Evolutionary conservation across 2,888 invertebrate species (phyloP).

Genomic region (Dinocampus coccinellae): DNA sequence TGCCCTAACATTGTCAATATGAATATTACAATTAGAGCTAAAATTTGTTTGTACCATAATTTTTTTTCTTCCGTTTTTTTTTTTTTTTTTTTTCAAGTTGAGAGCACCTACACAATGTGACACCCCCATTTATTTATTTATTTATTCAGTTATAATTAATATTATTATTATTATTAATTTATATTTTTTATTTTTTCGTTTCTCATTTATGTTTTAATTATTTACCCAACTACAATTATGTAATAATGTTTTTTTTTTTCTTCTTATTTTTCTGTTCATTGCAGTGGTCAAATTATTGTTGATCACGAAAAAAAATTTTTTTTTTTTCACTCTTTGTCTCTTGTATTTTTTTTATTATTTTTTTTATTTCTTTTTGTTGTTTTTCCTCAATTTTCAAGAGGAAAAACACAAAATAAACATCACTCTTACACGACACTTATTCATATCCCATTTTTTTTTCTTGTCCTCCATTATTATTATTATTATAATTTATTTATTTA

Average conservation of each 20-base stretch:
- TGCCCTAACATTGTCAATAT: slow-evolving; percentile 55
- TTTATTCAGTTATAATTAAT: no score
- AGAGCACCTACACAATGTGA: slow-evolving; percentile 59
- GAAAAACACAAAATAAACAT: no score
- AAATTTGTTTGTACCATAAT: slow-evolving; percentile 68
- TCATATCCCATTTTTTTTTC: slow-evolving; percentile 30
- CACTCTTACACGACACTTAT: no score
- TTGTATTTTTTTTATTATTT: neutral
- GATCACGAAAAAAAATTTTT: slow-evolving; percentile 40
- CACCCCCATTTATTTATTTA: slow-evolving; percentile 42
- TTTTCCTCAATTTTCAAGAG: no score
- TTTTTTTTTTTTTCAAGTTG: slow-evolving; percentile 62
- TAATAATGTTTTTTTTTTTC: neutral
- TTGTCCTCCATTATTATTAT: slow-evolving; percentile 6
- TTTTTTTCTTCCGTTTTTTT: no score
- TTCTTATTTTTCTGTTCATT: no score
- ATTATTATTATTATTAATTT: no score
- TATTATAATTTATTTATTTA: slow-evolving; percentile 15
- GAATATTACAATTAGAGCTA: slow-evolving; percentile 67
- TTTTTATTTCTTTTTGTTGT: slow-evolving; percentile 32
- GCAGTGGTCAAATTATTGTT: slow-evolving; percentile 37
- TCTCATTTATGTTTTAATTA: no score
- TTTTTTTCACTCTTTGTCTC: neutral
- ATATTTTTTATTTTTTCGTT: no score
- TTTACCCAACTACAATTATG: slow-evolving; percentile 7